Conservation (phyloP, 2,888 invertebrate species). For the Parthenolecanium corni region DNA sequence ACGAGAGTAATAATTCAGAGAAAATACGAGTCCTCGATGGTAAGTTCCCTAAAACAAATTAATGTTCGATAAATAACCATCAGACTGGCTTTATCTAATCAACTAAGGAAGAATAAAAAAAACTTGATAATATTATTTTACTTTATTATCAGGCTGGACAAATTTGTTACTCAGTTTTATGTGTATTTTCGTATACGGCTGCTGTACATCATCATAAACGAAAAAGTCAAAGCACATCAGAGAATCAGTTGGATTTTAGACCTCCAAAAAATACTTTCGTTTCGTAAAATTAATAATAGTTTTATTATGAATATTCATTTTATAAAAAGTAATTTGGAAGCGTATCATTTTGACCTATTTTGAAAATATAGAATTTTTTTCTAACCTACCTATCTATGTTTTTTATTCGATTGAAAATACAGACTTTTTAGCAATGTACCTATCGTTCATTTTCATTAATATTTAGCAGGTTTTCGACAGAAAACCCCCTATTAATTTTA, state of each 20-base stretch:
- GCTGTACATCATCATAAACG: constrained; percentile 64
- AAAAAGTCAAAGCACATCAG: constrained; percentile 25
- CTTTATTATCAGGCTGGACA: constrained; percentile 72
- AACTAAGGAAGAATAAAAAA: background rate
- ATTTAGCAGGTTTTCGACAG: too few species aligned
- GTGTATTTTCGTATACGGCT: constrained; percentile 97
- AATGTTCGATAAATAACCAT: background rate
- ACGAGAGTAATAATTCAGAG: constrained; percentile 91
- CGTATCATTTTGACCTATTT: too few species aligned
- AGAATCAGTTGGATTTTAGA: constrained; percentile 18
- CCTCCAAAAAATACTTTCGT: constrained; percentile 10
- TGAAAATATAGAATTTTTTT: too few species aligned
- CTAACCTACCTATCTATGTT: too few species aligned
- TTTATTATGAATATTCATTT: too few species aligned
- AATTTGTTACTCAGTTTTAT: constrained; percentile 97
- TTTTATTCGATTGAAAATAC: too few species aligned
- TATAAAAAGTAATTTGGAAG: too few species aligned
- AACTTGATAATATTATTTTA: constrained; percentile 19
- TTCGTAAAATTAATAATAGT: background rate
- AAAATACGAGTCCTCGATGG: constrained; percentile 96
- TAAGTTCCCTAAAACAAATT: constrained; percentile 49
- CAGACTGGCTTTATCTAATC: background rate
- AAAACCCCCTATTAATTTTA: too few species aligned
- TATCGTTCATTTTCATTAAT: too few species aligned
- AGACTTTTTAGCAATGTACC: too few species aligned